Base-by-base conservation (phyloP, 2,797 vertebrate genomes). In the Mergus octosetaceus region DNA sequence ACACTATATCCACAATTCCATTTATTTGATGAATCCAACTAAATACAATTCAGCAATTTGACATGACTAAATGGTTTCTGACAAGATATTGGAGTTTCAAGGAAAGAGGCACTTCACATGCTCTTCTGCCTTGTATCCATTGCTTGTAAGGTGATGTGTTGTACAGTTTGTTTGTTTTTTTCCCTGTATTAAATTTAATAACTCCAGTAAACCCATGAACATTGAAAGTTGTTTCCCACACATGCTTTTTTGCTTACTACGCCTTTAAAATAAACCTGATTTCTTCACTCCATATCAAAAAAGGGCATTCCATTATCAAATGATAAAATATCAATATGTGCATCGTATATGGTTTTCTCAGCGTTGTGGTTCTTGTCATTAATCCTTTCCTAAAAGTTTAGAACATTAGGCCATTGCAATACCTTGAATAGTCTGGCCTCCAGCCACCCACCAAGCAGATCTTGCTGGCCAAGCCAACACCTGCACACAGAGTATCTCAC, bases 11-110 rank as follows among this genome's bases (percentile, higher is more conserved):
- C 83, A 65, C 60, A 90, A 69, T 65, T 82, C 71, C 28, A 91
- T 92, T 90, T 80, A 84, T 82, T 77, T 88, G 79, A 87, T 39
- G 45, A 91, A 93, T 73, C 51, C 82, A 94, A 70, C 77, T 75
- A 92, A 86, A 91, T 17, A 64, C 32, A 49, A 73, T 38, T 71
- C 57, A 73, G 77, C 76, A 75, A 73, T 92, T 56, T 80, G 82
- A 86, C 80, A 74, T 87, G 57, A 45, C 71, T 91, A 86, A 89
- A 90, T 75, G 49, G 41, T 53, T 93, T 84, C 68, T 89, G 87
- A 87, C 85, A 91, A 87, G 82, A 94, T 34, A 41, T 34, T 89
- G 57, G 45, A 66, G 27, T 79, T 86, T 39, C 28, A 77, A n/a
- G 19, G 76, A 54, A 56, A 89, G 32, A 76, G 34, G 41, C 51